These are phyloP conservation scores for Clarias pachynema DNA, from an alignment of 2,797 vertebrate genomes.

Conservation along the genomic window DNA sequence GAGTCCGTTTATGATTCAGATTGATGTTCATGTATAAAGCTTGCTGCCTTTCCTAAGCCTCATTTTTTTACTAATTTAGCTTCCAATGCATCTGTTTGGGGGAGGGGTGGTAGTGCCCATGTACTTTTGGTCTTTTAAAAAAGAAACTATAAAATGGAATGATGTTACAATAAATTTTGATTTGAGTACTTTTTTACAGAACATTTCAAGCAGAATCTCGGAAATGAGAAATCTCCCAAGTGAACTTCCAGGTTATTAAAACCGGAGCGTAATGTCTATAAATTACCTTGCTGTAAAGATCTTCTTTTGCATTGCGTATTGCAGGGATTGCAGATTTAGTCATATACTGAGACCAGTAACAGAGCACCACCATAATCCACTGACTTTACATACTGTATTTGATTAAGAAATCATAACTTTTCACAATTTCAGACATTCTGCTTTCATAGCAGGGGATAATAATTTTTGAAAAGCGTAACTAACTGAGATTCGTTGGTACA, in stretches of 20 bases:
- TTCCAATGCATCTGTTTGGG: background rate
- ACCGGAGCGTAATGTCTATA: background rate
- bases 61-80: background rate
- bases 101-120: background rate
- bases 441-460: background rate
- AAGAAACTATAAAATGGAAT: background rate
- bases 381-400: too few relatives aligned
- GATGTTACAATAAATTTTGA: too few relatives aligned
- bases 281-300: too few relatives aligned
- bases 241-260: background rate
- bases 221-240: background rate
- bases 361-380: background rate
- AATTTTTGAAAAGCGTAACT: background rate
- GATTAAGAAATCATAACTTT: background rate
- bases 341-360: background rate
- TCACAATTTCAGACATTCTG: background rate
- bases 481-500: background rate
- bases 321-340: background rate
- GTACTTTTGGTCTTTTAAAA: background rate
- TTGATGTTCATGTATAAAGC: background rate
- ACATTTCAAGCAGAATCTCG: background rate
- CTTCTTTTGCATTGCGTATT: background rate
- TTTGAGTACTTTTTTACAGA: background rate
- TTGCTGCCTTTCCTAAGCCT: background rate
- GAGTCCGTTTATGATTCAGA: background rate